phyloP scores from a whole-genome alignment of 2,888 invertebrate species.

The Trichopoda pennipes region DNA sequence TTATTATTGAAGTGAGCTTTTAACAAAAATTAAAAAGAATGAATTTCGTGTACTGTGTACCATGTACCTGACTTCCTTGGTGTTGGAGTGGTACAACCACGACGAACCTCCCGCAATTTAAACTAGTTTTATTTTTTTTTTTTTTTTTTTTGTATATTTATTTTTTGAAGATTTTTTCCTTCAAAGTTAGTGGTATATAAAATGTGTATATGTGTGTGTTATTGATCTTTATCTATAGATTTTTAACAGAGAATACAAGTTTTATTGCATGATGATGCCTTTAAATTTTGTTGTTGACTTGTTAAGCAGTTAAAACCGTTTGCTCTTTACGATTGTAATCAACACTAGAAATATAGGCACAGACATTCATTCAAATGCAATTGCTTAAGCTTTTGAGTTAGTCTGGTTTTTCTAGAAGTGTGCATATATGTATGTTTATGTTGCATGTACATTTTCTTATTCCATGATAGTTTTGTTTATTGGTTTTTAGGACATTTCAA shows the following conservation, averaged over 20 bases:
- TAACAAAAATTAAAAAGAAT: conserved; percentile 39
- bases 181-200: background rate
- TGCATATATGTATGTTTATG: background rate
- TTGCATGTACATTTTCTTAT: conserved; percentile 26
- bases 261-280: conserved; percentile 63
- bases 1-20: conserved; percentile 67
- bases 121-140: conserved; percentile 58
- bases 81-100: background rate
- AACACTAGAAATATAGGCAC: conserved; percentile 39
- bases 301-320: conserved; percentile 66
- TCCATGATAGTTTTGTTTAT: conserved; percentile 63
- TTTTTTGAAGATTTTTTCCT: conserved; percentile 1
- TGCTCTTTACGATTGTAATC: conserved; percentile 64
- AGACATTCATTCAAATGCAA: conserved; percentile 18
- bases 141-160: background rate
- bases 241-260: conserved; percentile 59
- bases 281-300: conserved; percentile 62
- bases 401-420: conserved; percentile 6
- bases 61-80: conserved; percentile 53
- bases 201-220: conserved; percentile 32
- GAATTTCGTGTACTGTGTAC: conserved; percentile 36
- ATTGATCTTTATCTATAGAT: conserved; percentile 67
- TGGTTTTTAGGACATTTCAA: conserved; percentile 68
- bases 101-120: conserved; percentile 67
- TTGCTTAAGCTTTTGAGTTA: conserved; percentile 55